Conservation (phyloP, 35 echinoderm and acorn worm species). For the Ophioderma brevispina region DNA sequence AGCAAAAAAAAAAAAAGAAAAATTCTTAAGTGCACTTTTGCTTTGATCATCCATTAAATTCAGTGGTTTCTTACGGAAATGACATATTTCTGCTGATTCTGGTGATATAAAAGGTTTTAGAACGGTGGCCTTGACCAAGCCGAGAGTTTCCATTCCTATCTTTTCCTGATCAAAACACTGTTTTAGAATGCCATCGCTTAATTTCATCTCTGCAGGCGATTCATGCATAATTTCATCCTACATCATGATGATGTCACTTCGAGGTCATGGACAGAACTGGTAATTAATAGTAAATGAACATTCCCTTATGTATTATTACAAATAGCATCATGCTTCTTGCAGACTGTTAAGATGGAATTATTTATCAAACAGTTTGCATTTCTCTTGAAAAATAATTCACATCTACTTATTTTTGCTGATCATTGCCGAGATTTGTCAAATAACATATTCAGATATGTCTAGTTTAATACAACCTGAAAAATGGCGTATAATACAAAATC, state of each 20-base stretch:
- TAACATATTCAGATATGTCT: no score
- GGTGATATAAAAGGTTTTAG: background rate
- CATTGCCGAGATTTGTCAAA: no score
- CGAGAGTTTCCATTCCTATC: background rate
- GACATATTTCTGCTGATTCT: background rate
- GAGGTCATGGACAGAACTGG: background rate
- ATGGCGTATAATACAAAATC: no score
- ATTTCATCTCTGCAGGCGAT: background rate
- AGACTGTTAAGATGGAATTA: no score
- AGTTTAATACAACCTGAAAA: no score
- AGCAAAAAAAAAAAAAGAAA: background rate
- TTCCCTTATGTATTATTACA: no score
- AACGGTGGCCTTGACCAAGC: background rate
- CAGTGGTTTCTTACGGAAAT: background rate
- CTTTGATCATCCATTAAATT: background rate
- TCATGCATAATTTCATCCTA: background rate
- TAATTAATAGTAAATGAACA: no score
- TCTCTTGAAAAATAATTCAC: no score
- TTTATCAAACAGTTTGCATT: no score
- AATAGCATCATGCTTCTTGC: no score
- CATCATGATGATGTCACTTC: background rate
- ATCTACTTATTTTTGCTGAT: no score
- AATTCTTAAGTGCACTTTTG: background rate
- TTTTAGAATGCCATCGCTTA: background rate
- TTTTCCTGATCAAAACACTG: background rate